Evolutionary conservation across 2,888 invertebrate genomes (phyloP), one percentile per base, ranked within the genome.

Genomic region (Rhogogaster chlorosoma): DNA sequence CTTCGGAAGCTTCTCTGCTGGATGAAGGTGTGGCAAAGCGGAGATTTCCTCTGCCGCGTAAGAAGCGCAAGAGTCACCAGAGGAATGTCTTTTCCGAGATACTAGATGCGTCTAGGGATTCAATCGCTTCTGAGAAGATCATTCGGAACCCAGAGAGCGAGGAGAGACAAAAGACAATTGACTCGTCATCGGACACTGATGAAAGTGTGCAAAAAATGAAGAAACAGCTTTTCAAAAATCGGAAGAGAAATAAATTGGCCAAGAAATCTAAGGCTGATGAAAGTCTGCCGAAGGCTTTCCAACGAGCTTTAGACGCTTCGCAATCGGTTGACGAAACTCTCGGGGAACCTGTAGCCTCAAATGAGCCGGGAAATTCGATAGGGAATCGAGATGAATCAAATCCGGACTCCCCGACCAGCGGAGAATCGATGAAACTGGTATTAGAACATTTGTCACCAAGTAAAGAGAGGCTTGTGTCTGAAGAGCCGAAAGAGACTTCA

Each of bases 281-380:
- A 15, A 45, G 38, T 49, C 7, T 9, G 15, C 26, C 70, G 1
- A 32, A 64, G 4, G 45, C 32, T 67, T 83, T 83, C 5, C 10
- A 83, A 70, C n/a, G 18, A 5, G 83, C 32, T 32, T 49, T 83
- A 70, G 45, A 83, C 6, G 67, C 18, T 26, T 49, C 67, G 32
- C n/a, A 61, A 15, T 80, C 80, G 0, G 6, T 10, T 57, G 15
- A 36, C 0, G 36, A 36, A 9, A 15, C 18, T 12, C n/a, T 7
- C 10, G 12, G 7, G 22, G 36, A 38, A 78, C 18, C 10, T 36
- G 22, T 22, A 26, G 10, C 7, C 77, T 3, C 15, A n/a, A 53
- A 22, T 26, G 29, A 18, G 29, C 77, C 77, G 2, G 49, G 18
- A 42, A 73, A 12, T 42, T n/a, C 22, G n/a, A 4, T 15, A 1